These are phyloP conservation scores for Ficedula albicollis DNA, from an alignment of 2,797 vertebrate genomes.

Conservation along the genomic window DNA sequence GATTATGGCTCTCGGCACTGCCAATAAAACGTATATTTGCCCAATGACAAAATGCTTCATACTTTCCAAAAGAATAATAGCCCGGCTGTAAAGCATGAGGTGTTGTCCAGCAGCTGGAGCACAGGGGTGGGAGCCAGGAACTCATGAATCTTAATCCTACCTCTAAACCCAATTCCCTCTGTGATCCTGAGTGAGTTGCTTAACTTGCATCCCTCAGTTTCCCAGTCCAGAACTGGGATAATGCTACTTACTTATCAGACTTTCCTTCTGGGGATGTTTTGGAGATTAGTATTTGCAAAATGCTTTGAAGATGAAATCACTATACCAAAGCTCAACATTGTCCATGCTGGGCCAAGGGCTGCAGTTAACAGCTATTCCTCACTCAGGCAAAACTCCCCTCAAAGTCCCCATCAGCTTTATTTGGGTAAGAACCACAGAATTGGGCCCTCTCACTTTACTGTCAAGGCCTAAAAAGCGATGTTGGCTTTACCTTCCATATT, in stretches of 20 bases:
- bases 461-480: not conserved
- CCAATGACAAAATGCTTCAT: slow-evolving; percentile 60
- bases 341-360: not conserved
- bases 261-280: slow-evolving; percentile 58
- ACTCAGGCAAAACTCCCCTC: not conserved
- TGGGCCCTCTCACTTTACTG: not conserved
- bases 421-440: not conserved
- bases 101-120: slow-evolving; percentile 43
- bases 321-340: not conserved
- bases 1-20: not conserved
- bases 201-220: slow-evolving; percentile 39
- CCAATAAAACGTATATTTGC: slow-evolving; percentile 50
- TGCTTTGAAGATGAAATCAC: slow-evolving; percentile 68
- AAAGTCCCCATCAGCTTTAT: not conserved
- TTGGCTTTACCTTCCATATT: slow-evolving; percentile 39
- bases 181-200: slow-evolving; percentile 27
- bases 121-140: slow-evolving; percentile 26
- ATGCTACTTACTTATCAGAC: slow-evolving; percentile 63
- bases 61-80: slow-evolving; percentile 39
- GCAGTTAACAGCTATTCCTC: slow-evolving; percentile 13
- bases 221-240: slow-evolving; percentile 50
- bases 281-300: slow-evolving; percentile 49
- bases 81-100: slow-evolving; percentile 23
- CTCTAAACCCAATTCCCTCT: slow-evolving; percentile 56
- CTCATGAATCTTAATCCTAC: slow-evolving; percentile 55